phyloP scores from a whole-genome alignment of 2,113 vertebrate genomes.

The Arizona elegans region DNA sequence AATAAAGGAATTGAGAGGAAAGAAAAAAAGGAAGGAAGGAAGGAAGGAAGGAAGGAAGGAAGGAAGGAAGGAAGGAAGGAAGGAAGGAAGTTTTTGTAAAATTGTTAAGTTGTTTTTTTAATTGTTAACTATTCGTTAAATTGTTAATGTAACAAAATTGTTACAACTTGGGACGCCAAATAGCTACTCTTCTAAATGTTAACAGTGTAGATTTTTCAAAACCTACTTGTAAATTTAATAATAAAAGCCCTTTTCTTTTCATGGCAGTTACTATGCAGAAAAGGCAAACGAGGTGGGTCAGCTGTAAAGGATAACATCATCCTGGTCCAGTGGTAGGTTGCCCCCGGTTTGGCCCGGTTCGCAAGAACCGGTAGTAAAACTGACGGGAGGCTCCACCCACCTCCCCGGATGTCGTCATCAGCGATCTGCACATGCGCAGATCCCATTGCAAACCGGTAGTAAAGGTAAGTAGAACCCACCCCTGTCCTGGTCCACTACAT shows the following conservation, averaged over 20 bases:
- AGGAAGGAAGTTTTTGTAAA: neutral
- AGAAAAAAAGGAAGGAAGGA: neutral
- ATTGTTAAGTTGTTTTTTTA: neutral
- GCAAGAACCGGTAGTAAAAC: no score
- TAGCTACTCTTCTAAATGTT: constrained; percentile 36
- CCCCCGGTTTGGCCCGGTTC: no score
- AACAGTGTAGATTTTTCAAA: constrained; percentile 47
- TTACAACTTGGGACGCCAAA: constrained; percentile 24
- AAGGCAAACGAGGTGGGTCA: constrained; percentile 52
- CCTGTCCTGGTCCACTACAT: constrained; percentile 41
- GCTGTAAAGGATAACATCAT: constrained; percentile 47
- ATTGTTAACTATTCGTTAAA: neutral
- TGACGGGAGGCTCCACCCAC: no score
- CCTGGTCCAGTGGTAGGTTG: constrained; percentile 21
- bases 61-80: no score
- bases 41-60: neutral
- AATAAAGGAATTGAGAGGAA: neutral
- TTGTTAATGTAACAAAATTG: neutral
- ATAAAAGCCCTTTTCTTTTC: constrained; percentile 54
- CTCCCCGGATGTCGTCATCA: no score
- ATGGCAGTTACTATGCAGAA: constrained; percentile 40
- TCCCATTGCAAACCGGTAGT: no score
- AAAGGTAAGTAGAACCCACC: no score
- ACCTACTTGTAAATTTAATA: constrained; percentile 46
- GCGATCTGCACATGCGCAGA: no score